Base-by-base conservation (phyloP, 2,888 invertebrate genomes). In the Macrosiphum euphorbiae region DNA sequence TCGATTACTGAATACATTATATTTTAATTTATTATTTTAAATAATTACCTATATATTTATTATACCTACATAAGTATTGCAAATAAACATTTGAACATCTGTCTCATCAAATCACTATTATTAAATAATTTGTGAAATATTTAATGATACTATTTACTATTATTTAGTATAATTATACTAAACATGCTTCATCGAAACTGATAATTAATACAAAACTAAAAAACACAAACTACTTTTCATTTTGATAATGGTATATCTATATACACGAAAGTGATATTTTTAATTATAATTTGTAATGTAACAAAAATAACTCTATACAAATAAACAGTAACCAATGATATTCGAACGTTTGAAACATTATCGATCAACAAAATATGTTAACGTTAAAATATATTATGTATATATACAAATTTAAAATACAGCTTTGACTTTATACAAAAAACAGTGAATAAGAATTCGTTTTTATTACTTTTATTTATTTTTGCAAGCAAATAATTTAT, bases 391-490 rank as follows among this genome's bases (percentile, higher is more conserved):
- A 20, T 78, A 78, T 78, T 78, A 35, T 35, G 20, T 35, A 28
- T 44, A 67, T 4, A 13, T 90, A 61, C 4, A 67, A n/a, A 90
- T 35, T 67, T 67, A 28, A n/a, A 61, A 67, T 90, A 89, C 61
- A 61, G 16, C 55, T 55, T 89, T 61, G 61, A 8, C 20, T n/a
- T 11, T 35, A 61, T n/a, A 89, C 26, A 89, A 28, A 47, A 52
- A 16, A 88, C n/a, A 52, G 10, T 7, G 26, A 26, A 90, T 35
- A 52, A 44, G 20, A 44, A 58, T n/a, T 86, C 35, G 11, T 92
- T 92, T 86, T 85, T 91, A 85, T 91, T 91, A 35, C 90, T 78
- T 52, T 35, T 90, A 87, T 86, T 92, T 92, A 47, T 35, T 87
- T 87, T 87, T 47, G 61, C 11, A 24, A 92, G 26, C 85, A 86